Percentiles rank a stretch among this genome's conserved stretches.
These are phyloP conservation scores for Polyploca ridens DNA, from an alignment of 2,888 invertebrate species.

Conservation along the genomic window DNA sequence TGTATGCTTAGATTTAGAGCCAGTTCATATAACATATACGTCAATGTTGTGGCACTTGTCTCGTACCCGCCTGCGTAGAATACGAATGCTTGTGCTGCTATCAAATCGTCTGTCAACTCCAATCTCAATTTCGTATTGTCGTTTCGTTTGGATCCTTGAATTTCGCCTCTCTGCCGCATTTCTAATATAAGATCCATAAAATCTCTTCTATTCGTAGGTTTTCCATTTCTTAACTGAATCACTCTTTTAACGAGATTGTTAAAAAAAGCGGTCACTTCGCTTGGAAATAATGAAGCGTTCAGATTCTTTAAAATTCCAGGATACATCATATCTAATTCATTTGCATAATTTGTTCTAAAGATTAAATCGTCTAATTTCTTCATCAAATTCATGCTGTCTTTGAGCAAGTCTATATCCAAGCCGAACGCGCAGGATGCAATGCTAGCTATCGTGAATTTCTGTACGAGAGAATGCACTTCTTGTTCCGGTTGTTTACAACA, in stretches of 20 bases:
- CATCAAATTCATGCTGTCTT: conserved; percentile 31
- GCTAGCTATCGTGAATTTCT: conserved; percentile 47
- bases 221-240: conserved; percentile 45
- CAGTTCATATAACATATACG: conserved; percentile 57
- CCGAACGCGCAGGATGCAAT: conserved; percentile 58
- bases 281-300: conserved; percentile 44
- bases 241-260: conserved; percentile 40
- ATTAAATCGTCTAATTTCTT: conserved; percentile 29
- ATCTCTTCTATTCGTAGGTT: conserved; percentile 48
- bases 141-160: conserved; percentile 31
- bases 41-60: conserved; percentile 61
- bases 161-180: conserved; percentile 41
- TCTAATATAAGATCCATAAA: conserved; percentile 61
- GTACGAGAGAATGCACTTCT: conserved; percentile 42
- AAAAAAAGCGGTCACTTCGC: conserved; percentile 40
- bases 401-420: conserved; percentile 40
- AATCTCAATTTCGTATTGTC: conserved; percentile 21
- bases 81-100: conserved; percentile 53
- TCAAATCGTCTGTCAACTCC: conserved; percentile 44
- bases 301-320: conserved; percentile 51
- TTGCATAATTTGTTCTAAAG: conserved; percentile 26
- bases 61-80: conserved; percentile 70
- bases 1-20: conserved; percentile 59
- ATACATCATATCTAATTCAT: conserved; percentile 52
- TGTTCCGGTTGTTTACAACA: conserved; percentile 35